Evolutionary conservation across 2,113 vertebrate genomes (phyloP).

Genomic region (Cisticola juncidis): DNA sequence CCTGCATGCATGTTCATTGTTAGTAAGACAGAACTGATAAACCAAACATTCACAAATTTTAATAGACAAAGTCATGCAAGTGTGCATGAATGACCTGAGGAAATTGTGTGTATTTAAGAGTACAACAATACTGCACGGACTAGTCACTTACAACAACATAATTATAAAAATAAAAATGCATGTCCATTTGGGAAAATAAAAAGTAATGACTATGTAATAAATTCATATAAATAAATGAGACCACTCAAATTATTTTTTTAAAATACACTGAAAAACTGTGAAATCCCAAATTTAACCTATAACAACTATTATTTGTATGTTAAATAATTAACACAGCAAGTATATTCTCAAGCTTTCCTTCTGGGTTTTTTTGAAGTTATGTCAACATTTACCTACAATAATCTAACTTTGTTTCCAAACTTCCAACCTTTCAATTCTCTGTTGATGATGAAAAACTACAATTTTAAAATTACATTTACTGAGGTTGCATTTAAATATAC

Average conservation of each 20-base stretch:
- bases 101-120: not conserved
- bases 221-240: not conserved
- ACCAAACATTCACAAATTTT: not conserved
- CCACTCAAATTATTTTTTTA: not conserved
- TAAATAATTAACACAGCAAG: not conserved
- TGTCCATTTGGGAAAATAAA: not conserved
- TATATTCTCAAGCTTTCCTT: not conserved
- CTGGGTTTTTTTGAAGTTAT: accelerated
- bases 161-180: not conserved
- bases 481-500: not conserved
- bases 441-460: not conserved
- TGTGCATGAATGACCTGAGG: slow-evolving; percentile 1
- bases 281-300: not conserved
- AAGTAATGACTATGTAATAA: not conserved
- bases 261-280: not conserved
- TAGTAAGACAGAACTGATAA: not conserved
- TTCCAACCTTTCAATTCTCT: not conserved
- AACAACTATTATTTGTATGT: not conserved
- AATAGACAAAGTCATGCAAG: slow-evolving; percentile 48
- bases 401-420: not conserved
- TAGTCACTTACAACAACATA: not conserved
- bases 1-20: slow-evolving; percentile 6
- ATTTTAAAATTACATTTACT: not conserved
- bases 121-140: not conserved
- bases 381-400: not conserved